A percentile compares a stretch with the other conserved stretches of the same genome.
Evolutionary conservation across 2,797 vertebrate genomes (phyloP).

Genomic region (Macrochelys suwanniensis): DNA sequence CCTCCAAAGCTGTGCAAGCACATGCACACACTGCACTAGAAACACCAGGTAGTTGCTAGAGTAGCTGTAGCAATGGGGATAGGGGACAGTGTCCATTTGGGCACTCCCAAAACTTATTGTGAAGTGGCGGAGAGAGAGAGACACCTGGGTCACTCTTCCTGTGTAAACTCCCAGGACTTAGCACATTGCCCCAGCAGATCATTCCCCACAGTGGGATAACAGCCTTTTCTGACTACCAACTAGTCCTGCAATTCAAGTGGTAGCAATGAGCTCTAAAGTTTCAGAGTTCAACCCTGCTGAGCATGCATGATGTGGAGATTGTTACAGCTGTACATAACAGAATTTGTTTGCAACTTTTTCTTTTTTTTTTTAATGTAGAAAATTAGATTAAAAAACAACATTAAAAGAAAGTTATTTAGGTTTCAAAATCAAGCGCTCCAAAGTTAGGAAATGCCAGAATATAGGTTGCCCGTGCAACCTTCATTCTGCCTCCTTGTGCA

Average conservation of each 20-base stretch:
- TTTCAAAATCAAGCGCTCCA: background rate
- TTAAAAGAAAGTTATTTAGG: background rate
- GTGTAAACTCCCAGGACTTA: background rate
- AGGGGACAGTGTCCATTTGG: background rate
- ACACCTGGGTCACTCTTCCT: background rate
- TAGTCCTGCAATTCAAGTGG: background rate
- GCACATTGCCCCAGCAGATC: background rate
- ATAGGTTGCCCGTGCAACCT: background rate
- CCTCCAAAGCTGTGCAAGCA: background rate
- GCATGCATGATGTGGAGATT: background rate
- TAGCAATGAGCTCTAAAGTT: background rate
- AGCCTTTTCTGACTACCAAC: background rate
- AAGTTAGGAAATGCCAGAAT: background rate
- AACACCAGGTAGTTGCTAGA: background rate
- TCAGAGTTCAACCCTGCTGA: background rate
- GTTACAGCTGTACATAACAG: background rate
- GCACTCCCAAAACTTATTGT: background rate
- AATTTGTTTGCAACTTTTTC: no score
- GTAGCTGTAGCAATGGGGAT: background rate
- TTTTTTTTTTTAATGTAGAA: background rate
- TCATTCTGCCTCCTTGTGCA: background rate
- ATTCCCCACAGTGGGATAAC: background rate
- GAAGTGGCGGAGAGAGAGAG: background rate
- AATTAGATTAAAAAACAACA: background rate
- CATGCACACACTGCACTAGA: background rate